Percentiles rank a stretch among this genome's conserved stretches.
These are phyloP conservation scores for Heliconius sara DNA, from an alignment of 2,888 invertebrate genomes.

Conservation along the genomic window DNA sequence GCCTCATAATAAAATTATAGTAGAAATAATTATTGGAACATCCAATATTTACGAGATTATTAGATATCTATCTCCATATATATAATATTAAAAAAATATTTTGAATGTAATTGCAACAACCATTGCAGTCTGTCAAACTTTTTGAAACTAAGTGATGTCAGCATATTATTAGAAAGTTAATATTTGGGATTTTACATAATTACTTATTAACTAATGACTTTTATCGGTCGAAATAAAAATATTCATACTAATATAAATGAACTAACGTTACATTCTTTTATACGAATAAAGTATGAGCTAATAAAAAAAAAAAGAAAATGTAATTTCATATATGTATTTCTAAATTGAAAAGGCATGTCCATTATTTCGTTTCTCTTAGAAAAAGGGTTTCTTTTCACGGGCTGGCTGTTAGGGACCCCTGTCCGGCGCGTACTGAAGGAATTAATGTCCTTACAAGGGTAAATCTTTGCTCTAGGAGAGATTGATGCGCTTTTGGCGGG, in stretches of 20 bases:
- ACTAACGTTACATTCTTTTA: no score
- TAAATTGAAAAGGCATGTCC: constrained; percentile 35
- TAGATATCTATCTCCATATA: no score
- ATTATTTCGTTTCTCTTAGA: constrained; percentile 45
- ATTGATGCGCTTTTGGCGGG: constrained; percentile 53
- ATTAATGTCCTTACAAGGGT: constrained; percentile 70
- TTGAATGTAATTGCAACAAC: background rate
- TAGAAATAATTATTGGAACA: background rate
- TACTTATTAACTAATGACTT: background rate
- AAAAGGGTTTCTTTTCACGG: constrained; percentile 79
- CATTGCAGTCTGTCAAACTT: background rate
- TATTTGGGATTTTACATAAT: background rate
- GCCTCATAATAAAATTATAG: background rate
- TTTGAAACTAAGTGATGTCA: background rate
- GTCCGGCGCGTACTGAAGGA: constrained; percentile 62
- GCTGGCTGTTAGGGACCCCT: constrained; percentile 56
- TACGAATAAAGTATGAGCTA: background rate
- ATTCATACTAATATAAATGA: no score
- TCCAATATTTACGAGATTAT: background rate
- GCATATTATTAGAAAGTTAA: background rate
- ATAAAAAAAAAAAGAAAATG: no score
- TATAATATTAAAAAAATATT: no score
- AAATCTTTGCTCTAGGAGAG: constrained; percentile 56
- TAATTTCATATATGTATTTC: background rate
- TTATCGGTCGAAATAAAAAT: background rate